These are phyloP conservation scores for Ephialtes manifestator DNA, from an alignment of 2,888 invertebrate species.

Conservation along the genomic window DNA sequence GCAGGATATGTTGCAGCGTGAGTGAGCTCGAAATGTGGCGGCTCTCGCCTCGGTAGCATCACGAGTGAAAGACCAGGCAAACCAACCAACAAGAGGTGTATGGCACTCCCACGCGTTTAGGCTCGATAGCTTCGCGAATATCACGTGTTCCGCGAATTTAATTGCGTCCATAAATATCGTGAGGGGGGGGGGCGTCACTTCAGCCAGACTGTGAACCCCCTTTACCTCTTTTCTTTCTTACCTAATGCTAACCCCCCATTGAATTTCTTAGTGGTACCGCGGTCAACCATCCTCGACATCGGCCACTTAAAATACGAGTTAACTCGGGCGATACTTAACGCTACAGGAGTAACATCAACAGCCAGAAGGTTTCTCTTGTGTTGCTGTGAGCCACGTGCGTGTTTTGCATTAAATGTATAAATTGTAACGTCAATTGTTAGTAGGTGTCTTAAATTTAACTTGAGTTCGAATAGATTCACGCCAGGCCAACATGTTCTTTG, in stretches of 20 bases:
- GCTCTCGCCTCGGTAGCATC: constrained; percentile 34
- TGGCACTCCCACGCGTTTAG: constrained; percentile 70
- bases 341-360: constrained; percentile 30
- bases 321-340: constrained; percentile 43
- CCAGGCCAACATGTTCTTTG: neutral
- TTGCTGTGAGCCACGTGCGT: neutral
- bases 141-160: constrained; percentile 79
- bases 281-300: constrained; percentile 47
- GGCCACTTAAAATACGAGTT: constrained; percentile 51
- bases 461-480: neutral
- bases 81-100: constrained; percentile 43
- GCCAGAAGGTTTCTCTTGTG: constrained; percentile 26
- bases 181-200: constrained; percentile 39
- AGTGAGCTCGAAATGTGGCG: constrained; percentile 30
- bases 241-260: constrained; percentile 46
- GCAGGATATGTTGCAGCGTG: constrained; percentile 31
- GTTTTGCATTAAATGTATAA: neutral
- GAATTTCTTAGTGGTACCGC: neutral
- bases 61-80: constrained; percentile 32
- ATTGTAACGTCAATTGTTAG: neutral
- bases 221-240: constrained; percentile 30
- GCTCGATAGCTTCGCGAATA: constrained; percentile 71
- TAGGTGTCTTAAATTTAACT: neutral
- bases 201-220: constrained; percentile 19
- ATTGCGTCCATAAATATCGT: constrained; percentile 83